Base-by-base conservation (phyloP, 2,797 vertebrate genomes). In the Poeciliopsis presidionis region DNA sequence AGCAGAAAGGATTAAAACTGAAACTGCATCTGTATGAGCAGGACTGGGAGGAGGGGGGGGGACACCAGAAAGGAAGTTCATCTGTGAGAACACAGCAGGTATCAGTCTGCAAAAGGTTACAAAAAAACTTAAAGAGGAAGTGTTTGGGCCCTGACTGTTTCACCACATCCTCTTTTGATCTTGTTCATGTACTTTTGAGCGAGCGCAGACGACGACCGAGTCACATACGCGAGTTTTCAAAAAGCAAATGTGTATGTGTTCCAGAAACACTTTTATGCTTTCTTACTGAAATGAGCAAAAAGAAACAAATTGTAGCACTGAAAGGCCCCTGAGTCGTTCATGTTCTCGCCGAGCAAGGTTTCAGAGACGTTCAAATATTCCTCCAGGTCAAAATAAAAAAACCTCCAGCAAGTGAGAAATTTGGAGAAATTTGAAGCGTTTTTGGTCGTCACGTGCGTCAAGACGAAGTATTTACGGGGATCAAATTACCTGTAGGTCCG, bases 141-240 rank as follows among this genome's bases (percentile, higher is more conserved):
- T 72, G 14, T 80, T 75, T 18, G 2, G 63, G 53, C 57, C 51
- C 45, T 3, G 79, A 81, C 63, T 77, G 57, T 65, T 82, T 4
- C 7, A 80, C 88, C 85, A 87, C 84, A 91, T 92, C 90, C 89
- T 85, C 81, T 89, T 92, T 90, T 84, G 61, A 82, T 85, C 55
- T 86, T 75, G 79, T 61, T 75, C 65, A 4, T 51, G 53, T 18
- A 72, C 61, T 49, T 51, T 74, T 79, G 25, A n/a, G 13, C 75
- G 71, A 53, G 39, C 1, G 0, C 57, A 3, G 41, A 53, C 30
- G n/a, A 28, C 30, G 51, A 47, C 39, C 46, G 39, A n/a, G 13
- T 5, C 20, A 43, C 43, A 73, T 4, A 22, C 53, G 61, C 9
- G 59, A 25, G 18, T 41, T 59, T 59, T n/a, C 6, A 16, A 14